Conservation (phyloP, 2,113 vertebrate genomes). For the Neotoma lepida region DNA sequence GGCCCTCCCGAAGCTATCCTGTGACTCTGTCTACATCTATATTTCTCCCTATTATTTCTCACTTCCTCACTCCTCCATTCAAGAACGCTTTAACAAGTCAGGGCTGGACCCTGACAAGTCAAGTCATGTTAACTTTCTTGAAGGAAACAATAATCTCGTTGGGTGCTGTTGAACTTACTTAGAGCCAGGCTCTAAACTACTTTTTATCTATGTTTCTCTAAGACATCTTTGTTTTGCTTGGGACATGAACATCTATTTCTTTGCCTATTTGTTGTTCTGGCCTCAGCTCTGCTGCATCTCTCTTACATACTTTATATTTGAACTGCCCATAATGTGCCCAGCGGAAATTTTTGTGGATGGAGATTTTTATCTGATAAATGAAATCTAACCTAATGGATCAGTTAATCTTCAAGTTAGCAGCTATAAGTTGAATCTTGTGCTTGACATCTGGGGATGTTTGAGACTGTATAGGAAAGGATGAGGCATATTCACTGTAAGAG, state of each 20-base stretch:
- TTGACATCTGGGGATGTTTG: slow-evolving; percentile 57
- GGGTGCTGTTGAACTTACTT: not conserved
- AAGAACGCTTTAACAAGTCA: no score
- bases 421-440: slow-evolving; percentile 7
- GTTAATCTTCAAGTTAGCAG: slow-evolving; percentile 4
- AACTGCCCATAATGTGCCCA: not conserved
- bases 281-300: rapidly evolving
- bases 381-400: slow-evolving; percentile 46
- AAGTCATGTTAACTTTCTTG: not conserved
- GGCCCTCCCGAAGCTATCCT: no score
- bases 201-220: not conserved
- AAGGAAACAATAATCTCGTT: not conserved
- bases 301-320: not conserved
- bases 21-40: no score
- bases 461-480: not conserved
- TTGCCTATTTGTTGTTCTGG: not conserved
- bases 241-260: not conserved
- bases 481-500: not conserved
- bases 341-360: not conserved
- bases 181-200: not conserved
- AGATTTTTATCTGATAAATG: slow-evolving; percentile 51
- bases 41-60: no score
- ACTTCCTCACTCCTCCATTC: no score
- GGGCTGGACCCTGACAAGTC: no score
- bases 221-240: not conserved